These are phyloP conservation scores for Eucera pruinosa DNA, from an alignment of 2,888 invertebrate species.

Conservation along the genomic window DNA sequence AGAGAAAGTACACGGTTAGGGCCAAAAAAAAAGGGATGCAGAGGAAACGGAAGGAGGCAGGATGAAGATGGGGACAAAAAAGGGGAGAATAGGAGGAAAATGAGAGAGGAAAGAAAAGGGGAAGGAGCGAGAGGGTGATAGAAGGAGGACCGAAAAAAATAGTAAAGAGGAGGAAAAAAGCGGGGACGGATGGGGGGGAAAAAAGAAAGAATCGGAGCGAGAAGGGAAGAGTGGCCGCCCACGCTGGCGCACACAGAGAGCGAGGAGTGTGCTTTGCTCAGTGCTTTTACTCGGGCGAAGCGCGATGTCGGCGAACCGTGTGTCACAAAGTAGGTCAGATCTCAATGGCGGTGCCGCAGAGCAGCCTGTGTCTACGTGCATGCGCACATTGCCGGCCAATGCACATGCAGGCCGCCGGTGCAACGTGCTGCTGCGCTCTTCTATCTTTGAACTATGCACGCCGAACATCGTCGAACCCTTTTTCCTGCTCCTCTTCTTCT, in stretches of 20 bases:
- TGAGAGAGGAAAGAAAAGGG: neutral
- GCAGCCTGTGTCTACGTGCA: slow-evolving; percentile 48
- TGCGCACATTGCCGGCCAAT: slow-evolving; percentile 39
- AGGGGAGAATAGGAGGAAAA: neutral
- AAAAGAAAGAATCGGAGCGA: neutral
- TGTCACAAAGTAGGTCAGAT: slow-evolving; percentile 74
- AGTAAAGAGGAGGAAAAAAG: slow-evolving; percentile 21
- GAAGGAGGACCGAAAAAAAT: slow-evolving; percentile 1
- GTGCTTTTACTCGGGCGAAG: slow-evolving; percentile 68
- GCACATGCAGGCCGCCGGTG: slow-evolving; percentile 55
- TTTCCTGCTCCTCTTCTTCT: slow-evolving; percentile 13
- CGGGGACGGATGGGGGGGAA: neutral
- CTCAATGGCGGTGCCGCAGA: slow-evolving; percentile 70
- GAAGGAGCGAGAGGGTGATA: neutral
- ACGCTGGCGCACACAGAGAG: slow-evolving; percentile 26
- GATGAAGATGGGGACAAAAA: neutral
- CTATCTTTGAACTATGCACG: slow-evolving; percentile 74
- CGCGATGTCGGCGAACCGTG: slow-evolving; percentile 68
- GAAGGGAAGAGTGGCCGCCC: slow-evolving; percentile 38
- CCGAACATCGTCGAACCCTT: slow-evolving; percentile 45
- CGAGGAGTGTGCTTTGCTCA: slow-evolving; percentile 52
- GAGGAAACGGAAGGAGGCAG: neutral
- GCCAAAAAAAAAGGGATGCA: neutral
- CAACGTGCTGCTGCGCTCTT: slow-evolving; percentile 48
- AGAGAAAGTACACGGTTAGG: neutral